Base-by-base conservation (phyloP, 2,888 invertebrate genomes). In the Horisme vitalbata region DNA sequence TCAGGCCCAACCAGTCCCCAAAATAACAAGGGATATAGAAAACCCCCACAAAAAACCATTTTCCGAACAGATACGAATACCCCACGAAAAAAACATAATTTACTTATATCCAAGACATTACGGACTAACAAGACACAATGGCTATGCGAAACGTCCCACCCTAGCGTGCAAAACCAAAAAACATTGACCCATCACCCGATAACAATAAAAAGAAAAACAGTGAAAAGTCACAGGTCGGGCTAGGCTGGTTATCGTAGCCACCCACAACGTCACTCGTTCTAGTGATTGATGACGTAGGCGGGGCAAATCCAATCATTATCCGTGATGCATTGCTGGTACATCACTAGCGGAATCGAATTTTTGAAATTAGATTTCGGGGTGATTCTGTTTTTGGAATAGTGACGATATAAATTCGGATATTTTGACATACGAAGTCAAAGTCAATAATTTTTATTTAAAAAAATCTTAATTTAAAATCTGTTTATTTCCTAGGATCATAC, bases 221-320 rank as follows among this genome's bases (percentile, higher is more conserved):
- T 26, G 14, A 51, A 57, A 61, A 61, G 75, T 72, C 68, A 73
- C 13, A 54, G 78, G 58, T 75, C 83, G 62, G 54, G 12, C 32
- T 65, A 68, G 26, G 39, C 13, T 70, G 83, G 81, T 54, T 63
- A 58, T 48, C 41, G 53, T 46, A 56, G 50, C 72, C 71, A 69
- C 75, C 76, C 72, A 79, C 83, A 70, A 75, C 73, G 79, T 79
- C 80, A 82, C 71, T 83, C 75, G 75, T 74, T 75, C 67, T 64
- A 61, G 86, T 88, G 89, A 89, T 89, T 82, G 89, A 89, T 89
- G 89, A 81, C 80, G 81, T 77, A 83, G 88, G 88, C 87, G 87
- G 86, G 86, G 89, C 86, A 75, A 79, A 84, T 86, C 86, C 85
- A 85, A 88, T 88, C 89, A 86, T 88, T 89, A 88, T 83, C 83